Base-by-base conservation (phyloP, 53 echinoderm and acorn worm species). In the Mesocentrotus franciscanus region DNA sequence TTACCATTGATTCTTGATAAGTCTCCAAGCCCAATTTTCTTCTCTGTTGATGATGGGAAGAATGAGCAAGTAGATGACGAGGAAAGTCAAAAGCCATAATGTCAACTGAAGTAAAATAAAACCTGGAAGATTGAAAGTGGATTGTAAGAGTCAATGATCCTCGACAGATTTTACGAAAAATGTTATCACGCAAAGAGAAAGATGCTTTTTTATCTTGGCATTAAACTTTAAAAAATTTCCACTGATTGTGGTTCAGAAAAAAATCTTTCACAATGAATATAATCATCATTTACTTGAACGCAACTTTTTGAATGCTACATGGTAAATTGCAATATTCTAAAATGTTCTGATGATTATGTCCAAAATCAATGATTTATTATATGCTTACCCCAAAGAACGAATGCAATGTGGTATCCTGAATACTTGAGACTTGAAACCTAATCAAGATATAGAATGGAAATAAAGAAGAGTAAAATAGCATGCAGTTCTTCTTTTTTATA, bases 371-470 rank as follows among this genome's bases (percentile, higher is more conserved):
- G 3, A 49, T 49, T 49, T 1, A 39, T 39, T 39, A 49, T 6
- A 49, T 49, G 49, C 93, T 93, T 93, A 74, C 97, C 99, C 99
- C 99, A 98, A 20, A 97, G 49, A 18, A 96, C 93, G 42, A 97
- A 98, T 11, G 95, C 99, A 26, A 98, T 98, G 34, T 98, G 99
- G 59, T 97, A 98, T 78, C 99, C 99, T 11, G 99, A 97, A 95
- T 97, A 98, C 71, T 97, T 96, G 42, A 98, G 92, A 90, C 97
- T 97, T 0, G 98, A 96, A 32, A 97, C 99, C 99, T 98, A 58
- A 20, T 39, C 9, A 66, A 14, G 12, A 71, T 27, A 24, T 72
- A 27, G 10, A 29, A 74, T 74, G 32, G 2, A 32, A 18, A 74
- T 3, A 10, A 2, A 9, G 11, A 27, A 72, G 7, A 72, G 72